phyloP scores from a whole-genome alignment of 2,888 invertebrate species.

The Leptinotarsa haldemani region DNA sequence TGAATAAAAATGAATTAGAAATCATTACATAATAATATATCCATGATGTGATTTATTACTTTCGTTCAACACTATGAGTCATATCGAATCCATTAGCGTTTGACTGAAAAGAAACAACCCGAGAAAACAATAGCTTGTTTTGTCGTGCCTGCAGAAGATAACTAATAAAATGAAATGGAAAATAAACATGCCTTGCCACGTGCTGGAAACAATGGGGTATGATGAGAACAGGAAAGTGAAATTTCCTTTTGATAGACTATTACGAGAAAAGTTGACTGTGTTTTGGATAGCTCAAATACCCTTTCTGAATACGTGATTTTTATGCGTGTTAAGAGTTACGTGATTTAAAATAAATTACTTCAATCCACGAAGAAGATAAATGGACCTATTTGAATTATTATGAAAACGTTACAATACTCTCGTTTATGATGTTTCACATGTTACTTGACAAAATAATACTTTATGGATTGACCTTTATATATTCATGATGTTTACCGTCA shows the following conservation, averaged over 20 bases:
- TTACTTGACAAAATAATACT: too few relatives aligned
- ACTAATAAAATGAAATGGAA: constrained; percentile 36
- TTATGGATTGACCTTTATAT: too few relatives aligned
- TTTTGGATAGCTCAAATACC: background rate
- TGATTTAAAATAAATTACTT: background rate
- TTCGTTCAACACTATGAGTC: constrained; percentile 20
- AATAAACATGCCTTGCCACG: constrained; percentile 43
- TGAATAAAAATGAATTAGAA: constrained; percentile 13
- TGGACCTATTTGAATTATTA: background rate
- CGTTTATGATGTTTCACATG: too few relatives aligned
- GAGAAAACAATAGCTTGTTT: constrained; percentile 33
- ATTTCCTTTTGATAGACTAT: constrained; percentile 11
- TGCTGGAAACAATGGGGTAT: constrained; percentile 40
- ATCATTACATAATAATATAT: background rate
- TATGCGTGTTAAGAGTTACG: background rate
- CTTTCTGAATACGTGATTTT: background rate
- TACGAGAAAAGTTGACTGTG: background rate
- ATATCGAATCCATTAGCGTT: constrained; percentile 33
- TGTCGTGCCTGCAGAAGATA: constrained; percentile 33
- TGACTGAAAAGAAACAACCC: constrained; percentile 33
- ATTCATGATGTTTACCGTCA: too few relatives aligned
- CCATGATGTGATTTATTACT: constrained; percentile 17
- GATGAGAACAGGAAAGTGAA: constrained; percentile 1
- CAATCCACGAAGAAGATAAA: background rate
- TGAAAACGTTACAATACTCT: too few relatives aligned